A percentile compares a stretch with the other conserved stretches of the same genome.
These are phyloP conservation scores for Drosophila sturtevanti DNA, from an alignment of 1,140 invertebrate species.

Conservation along the genomic window DNA sequence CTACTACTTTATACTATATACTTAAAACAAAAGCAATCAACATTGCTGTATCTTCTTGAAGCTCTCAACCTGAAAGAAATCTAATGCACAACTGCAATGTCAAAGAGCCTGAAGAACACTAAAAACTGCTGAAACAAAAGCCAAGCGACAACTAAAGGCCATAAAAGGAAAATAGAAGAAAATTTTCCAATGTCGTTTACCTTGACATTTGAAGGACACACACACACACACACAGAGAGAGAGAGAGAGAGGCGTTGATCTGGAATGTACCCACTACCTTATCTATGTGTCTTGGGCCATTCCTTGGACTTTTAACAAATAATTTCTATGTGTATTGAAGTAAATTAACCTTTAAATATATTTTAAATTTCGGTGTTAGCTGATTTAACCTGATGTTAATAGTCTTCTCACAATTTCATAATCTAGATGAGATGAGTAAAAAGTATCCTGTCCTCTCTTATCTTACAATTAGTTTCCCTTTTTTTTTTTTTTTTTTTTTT, in stretches of 20 bases:
- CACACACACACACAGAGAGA: background rate
- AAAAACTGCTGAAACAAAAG: background rate
- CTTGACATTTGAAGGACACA: background rate
- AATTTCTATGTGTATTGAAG: too few relatives aligned
- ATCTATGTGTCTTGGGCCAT: background rate
- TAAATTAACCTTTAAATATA: too few relatives aligned
- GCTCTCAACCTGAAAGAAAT: slow-evolving; percentile 9
- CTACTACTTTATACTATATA: too few relatives aligned
- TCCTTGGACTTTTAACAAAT: too few relatives aligned
- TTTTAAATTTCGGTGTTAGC: too few relatives aligned
- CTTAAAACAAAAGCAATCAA: background rate
- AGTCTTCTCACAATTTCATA: too few relatives aligned
- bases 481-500: slow-evolving; percentile 1
- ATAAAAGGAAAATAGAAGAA: slow-evolving; percentile 41
- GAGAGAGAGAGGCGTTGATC: too few relatives aligned
- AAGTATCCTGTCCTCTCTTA: background rate
- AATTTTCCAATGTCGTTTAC: slow-evolving; percentile 46
- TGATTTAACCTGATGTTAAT: too few relatives aligned
- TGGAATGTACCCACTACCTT: background rate
- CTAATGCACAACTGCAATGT: slow-evolving; percentile 16
- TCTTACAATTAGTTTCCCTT: background rate
- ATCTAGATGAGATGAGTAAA: too few relatives aligned
- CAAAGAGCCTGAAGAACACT: slow-evolving; percentile 1
- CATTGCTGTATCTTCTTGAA: background rate
- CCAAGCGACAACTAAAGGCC: background rate